These are phyloP conservation scores for Laothoe populi DNA, from an alignment of 2,888 invertebrate species.

Conservation along the genomic window DNA sequence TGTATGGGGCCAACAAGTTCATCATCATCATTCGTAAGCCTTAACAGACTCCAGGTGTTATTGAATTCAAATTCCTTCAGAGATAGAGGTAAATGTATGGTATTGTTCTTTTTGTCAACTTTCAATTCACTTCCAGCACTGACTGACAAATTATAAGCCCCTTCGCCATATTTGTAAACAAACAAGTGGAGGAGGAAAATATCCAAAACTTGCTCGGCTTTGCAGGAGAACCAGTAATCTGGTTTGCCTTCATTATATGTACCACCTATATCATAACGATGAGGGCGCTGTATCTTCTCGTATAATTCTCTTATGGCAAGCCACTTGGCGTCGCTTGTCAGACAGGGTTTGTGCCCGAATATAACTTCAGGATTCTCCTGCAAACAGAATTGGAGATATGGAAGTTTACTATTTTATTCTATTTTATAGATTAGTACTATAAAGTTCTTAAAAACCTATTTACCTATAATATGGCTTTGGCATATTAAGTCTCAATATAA, in stretches of 20 bases:
- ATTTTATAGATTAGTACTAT: not conserved
- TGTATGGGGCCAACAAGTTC: constrained; percentile 34
- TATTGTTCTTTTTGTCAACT: constrained; percentile 54
- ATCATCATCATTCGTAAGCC: not conserved
- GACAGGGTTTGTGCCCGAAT: constrained; percentile 57
- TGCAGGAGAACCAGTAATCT: constrained; percentile 69
- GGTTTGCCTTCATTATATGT: constrained; percentile 63
- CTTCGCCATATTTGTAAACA: constrained; percentile 58
- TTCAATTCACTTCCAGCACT: constrained; percentile 53
- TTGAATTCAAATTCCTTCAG: constrained; percentile 52
- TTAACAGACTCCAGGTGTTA: constrained; percentile 29
- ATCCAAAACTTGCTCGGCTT: constrained; percentile 60
- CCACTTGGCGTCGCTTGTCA: constrained; percentile 67
- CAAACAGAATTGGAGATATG: constrained; percentile 30
- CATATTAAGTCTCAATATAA: no score
- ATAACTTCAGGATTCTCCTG: constrained; percentile 58
- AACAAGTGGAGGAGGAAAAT: constrained; percentile 69
- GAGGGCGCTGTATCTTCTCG: constrained; percentile 65
- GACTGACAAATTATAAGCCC: constrained; percentile 54
- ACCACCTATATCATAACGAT: constrained; percentile 73
- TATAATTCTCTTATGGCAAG: constrained; percentile 64
- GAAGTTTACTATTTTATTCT: not conserved
- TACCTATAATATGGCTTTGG: no score
- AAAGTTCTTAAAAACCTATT: constrained; percentile 2
- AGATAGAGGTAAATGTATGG: constrained; percentile 52